phyloP scores from a whole-genome alignment of 2,888 invertebrate genomes.

The Polydrusus cervinus region DNA sequence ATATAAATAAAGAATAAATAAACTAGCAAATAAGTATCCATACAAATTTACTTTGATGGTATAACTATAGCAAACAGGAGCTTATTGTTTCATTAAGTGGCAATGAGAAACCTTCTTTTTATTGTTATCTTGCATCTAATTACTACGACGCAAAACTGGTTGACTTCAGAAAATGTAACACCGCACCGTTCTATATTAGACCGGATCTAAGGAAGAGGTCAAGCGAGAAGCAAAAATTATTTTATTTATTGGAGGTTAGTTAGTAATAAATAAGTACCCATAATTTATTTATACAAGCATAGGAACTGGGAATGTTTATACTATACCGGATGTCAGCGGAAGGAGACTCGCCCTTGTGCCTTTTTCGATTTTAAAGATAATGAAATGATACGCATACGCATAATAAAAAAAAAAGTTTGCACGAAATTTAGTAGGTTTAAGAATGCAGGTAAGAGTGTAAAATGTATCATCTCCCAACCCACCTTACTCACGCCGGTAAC shows the following conservation, averaged over 20 bases:
- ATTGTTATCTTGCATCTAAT: constrained; percentile 59
- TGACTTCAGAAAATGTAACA: constrained; percentile 49
- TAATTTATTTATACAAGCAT: too few species aligned
- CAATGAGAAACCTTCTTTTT: constrained; percentile 59
- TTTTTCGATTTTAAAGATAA: too few species aligned
- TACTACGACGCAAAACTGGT: constrained; percentile 58
- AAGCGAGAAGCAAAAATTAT: constrained; percentile 18
- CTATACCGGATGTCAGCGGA: too few species aligned
- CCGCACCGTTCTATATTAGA: constrained; percentile 37
- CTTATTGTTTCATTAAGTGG: constrained; percentile 57
- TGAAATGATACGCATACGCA: too few species aligned
- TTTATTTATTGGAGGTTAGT: neutral
- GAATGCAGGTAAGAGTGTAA: too few species aligned
- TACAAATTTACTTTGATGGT: constrained; percentile 17
- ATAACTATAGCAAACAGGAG: constrained; percentile 42
- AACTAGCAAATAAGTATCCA: constrained; percentile 7
- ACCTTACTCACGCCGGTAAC: too few species aligned
- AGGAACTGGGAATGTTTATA: too few species aligned
- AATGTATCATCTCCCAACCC: too few species aligned
- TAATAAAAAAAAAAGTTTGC: too few species aligned
- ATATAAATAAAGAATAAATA: too few species aligned
- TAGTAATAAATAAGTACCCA: neutral
- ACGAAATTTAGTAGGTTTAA: too few species aligned
- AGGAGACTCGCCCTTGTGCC: too few species aligned
- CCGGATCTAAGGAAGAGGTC: constrained; percentile 56